Evolutionary conservation across 2,888 invertebrate species (phyloP).

Genomic region (Liodrosophila aerea): DNA sequence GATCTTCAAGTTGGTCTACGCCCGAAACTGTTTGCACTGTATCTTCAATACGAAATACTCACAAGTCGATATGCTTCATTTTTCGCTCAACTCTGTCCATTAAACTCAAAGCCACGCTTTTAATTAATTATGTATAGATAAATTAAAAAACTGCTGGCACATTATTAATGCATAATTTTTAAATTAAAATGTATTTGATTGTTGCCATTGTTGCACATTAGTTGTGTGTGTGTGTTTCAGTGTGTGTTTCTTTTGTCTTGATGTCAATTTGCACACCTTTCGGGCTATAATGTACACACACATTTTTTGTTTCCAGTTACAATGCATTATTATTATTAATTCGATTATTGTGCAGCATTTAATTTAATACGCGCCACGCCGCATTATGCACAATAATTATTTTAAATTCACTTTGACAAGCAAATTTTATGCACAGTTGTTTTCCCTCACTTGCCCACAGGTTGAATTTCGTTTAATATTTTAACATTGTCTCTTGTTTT

Average conservation of each 20-base stretch:
- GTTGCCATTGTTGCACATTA: neutral
- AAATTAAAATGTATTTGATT: neutral
- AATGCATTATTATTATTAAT: conserved; percentile 68
- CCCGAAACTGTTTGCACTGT: no score
- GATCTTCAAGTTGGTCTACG: no score
- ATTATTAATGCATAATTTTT: conserved; percentile 1
- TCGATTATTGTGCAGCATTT: conserved; percentile 74
- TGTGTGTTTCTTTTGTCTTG: neutral
- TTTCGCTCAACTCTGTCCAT: no score
- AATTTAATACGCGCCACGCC: conserved; percentile 71
- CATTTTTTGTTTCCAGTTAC: conserved; percentile 24
- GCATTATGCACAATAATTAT: conserved; percentile 74
- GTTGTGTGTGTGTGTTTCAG: neutral
- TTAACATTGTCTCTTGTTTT: conserved; percentile 70
- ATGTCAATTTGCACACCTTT: conserved; percentile 31
- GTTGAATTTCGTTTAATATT: conserved; percentile 75
- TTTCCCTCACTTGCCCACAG: conserved; percentile 30
- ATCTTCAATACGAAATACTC: no score
- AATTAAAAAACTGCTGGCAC: no score
- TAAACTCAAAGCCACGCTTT: no score
- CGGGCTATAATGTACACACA: neutral
- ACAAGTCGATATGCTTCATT: no score
- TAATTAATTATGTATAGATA: no score
- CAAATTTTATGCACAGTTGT: conserved; percentile 33
- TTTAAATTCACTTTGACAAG: conserved; percentile 77